Evolutionary conservation across 2,888 invertebrate species (phyloP), one percentile per base, ranked within the genome.

Genomic region (Dryobotodes eremita): DNA sequence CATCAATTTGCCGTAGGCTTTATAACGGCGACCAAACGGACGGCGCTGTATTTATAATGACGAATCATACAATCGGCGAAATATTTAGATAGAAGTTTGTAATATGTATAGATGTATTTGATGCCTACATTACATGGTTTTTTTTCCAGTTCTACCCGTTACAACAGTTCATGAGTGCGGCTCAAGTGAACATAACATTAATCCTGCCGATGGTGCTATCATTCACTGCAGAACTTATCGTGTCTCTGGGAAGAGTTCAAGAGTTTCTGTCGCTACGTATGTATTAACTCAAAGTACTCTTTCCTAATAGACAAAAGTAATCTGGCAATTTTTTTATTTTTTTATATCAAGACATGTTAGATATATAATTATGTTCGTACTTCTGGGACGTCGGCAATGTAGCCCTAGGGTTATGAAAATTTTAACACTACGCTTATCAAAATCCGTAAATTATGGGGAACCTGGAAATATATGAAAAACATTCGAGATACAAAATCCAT

Each of bases 211-310:
- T 97, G 10, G 97, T 97, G 53, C 91, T 97, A 26, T 95, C 97
- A 0, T 97, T 97, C 83, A 95, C 97, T 11, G 97, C 97, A 0
- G 97, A 97, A 83, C 93, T 97, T 48, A 88, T 97, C 1, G 98
- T 97, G 3, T 94, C 97, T 0, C 81, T 97, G 2, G 89, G 88
- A 74, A 92, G 97, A 90, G 93, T 97, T 8, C 92, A 96, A 85
- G 94, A 96, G 61, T 97, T 96, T 79, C 91, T 97, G 10, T 79
- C 83, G 4, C 89, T 95, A 75, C 93, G 97, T 96, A 91, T 91
- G 94, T 88, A 73, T 42, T 55, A 7, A n/a, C 57, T 36, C 6
- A n/a, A 17, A 46, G 5, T n/a, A 46, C 11, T 17, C 17, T 10
- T n/a, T 66, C n/a, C 2, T n/a, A 61, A 10, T 26, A 31, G 8